Evolutionary conservation across 2,888 invertebrate genomes (phyloP).

Genomic region (Nomada fucata): DNA sequence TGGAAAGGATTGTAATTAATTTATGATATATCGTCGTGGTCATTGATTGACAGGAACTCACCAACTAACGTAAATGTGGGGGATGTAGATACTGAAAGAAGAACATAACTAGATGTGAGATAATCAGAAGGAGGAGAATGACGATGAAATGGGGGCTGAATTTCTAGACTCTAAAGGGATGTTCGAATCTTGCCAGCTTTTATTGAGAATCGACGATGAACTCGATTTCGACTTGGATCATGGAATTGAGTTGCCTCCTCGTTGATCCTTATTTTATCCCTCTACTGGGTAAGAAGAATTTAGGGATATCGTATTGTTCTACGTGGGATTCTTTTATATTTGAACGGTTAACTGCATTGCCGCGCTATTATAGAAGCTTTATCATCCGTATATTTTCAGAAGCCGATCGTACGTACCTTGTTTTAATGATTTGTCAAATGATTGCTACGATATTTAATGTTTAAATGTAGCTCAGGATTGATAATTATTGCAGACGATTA

Average conservation of each 20-base stretch:
- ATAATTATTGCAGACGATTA: too few species aligned
- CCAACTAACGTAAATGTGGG: too few species aligned
- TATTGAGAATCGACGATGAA: conserved; percentile 45
- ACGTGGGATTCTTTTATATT: not conserved
- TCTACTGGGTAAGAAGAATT: not conserved
- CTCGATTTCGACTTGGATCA: conserved; percentile 49
- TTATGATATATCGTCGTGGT: not conserved
- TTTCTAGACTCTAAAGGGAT: conserved; percentile 13
- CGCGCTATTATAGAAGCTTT: not conserved
- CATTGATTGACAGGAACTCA: conserved; percentile 21
- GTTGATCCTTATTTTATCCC: not conserved
- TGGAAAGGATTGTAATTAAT: not conserved
- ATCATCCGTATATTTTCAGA: not conserved
- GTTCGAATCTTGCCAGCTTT: conserved; percentile 45
- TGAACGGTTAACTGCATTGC: not conserved
- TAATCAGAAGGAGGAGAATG: conserved; percentile 45
- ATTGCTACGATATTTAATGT: too few species aligned
- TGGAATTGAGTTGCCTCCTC: not conserved
- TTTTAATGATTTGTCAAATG: too few species aligned
- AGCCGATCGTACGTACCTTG: too few species aligned
- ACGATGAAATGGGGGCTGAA: conserved; percentile 7
- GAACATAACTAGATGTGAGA: conserved; percentile 39
- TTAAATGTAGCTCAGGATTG: too few species aligned
- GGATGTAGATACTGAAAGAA: conserved; percentile 13
- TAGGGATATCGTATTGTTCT: conserved; percentile 8